These are phyloP conservation scores for Electrophaes corylata DNA, from an alignment of 2,888 invertebrate species.

Conservation along the genomic window DNA sequence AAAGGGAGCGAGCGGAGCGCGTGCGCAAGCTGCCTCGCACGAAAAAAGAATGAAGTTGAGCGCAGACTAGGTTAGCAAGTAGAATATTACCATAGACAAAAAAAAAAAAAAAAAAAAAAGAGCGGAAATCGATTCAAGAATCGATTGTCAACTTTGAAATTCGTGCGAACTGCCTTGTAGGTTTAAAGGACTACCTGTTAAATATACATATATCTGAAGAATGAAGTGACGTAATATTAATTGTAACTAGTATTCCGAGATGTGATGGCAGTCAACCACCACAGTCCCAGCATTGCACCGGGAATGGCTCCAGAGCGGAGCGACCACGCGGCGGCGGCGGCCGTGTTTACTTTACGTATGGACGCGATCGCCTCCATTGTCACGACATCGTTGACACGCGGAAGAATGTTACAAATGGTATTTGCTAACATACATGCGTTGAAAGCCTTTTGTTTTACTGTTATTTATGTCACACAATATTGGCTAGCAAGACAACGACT, in stretches of 20 bases:
- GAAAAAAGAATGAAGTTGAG: too few relatives aligned
- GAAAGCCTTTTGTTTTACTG: constrained; percentile 12
- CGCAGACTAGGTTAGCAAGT: too few relatives aligned
- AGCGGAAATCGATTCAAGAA: too few relatives aligned
- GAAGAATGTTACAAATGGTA: constrained; percentile 12
- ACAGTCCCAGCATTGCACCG: neutral
- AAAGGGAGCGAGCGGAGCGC: too few relatives aligned
- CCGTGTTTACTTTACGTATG: constrained; percentile 16
- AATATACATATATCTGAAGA: too few relatives aligned
- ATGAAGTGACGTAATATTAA: too few relatives aligned
- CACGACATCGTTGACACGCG: constrained; percentile 13
- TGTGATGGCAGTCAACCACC: constrained; percentile 3
- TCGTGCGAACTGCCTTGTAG: too few relatives aligned
- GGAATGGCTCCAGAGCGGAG: neutral
- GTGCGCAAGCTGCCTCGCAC: too few relatives aligned
- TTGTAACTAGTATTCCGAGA: constrained; percentile 15
- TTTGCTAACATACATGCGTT: constrained; percentile 11
- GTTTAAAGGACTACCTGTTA: too few relatives aligned
- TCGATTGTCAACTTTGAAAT: too few relatives aligned
- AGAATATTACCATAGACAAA: too few relatives aligned
- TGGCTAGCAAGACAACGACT: neutral
- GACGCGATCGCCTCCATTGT: neutral
- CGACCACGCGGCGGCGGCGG: constrained; percentile 5
- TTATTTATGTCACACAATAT: neutral
- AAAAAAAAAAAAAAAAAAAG: too few relatives aligned